Conservation (phyloP, 2,797 vertebrate species). For the Sternotherus odoratus region DNA sequence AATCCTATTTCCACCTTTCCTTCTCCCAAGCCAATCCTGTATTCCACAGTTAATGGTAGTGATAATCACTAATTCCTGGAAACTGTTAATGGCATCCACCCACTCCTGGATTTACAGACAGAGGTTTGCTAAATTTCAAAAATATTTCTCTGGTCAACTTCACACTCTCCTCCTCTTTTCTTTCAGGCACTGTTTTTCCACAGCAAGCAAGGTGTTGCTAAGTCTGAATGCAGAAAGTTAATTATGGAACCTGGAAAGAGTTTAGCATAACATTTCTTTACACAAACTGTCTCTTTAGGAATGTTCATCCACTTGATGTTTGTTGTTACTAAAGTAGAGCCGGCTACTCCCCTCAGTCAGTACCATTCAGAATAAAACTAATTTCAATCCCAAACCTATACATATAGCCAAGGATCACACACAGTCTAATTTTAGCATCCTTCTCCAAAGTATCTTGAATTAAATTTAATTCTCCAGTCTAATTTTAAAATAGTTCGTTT, state of each 20-base stretch:
- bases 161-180: constrained; percentile 12
- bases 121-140: constrained; percentile 14
- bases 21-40: background rate
- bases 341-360: background rate
- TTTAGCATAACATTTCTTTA: constrained; percentile 52
- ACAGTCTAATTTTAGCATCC: background rate
- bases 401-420: background rate
- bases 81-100: background rate
- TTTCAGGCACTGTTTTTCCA: constrained; percentile 22
- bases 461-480: background rate
- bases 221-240: constrained; percentile 24
- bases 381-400: background rate
- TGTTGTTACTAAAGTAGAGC: constrained; percentile 18
- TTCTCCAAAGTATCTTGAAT: background rate
- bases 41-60: background rate
- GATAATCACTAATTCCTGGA: constrained; percentile 6
- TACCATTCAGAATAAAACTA: constrained; percentile 7
- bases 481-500: background rate
- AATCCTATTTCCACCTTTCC: background rate
- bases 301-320: constrained; percentile 42
- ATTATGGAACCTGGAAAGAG: constrained; percentile 43
- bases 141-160: background rate
- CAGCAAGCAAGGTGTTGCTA: background rate
- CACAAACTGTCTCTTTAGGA: constrained; percentile 57
- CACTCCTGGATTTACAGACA: constrained; percentile 11